Evolutionary conservation across 2,113 vertebrate species (phyloP).

Genomic region (Lonchura striata): DNA sequence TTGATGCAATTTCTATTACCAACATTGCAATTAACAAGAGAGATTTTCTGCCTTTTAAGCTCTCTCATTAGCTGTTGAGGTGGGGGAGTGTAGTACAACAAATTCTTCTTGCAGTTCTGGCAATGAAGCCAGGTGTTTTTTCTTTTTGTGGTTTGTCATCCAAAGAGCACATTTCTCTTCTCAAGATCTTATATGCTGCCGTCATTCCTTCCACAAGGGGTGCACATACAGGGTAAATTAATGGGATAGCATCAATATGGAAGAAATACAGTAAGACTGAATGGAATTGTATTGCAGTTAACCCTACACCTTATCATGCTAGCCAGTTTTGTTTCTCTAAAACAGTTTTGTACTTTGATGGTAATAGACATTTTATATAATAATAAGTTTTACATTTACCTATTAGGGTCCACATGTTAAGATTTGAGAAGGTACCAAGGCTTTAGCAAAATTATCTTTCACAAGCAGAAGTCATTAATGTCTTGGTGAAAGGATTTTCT

Average conservation of each 20-base stretch:
- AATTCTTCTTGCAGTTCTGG: neutral
- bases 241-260: neutral
- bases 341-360: neutral
- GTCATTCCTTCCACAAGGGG: neutral
- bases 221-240: neutral
- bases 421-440: slow-evolving; percentile 14
- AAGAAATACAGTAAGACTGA: slow-evolving; percentile 1
- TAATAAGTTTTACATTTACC: neutral
- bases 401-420: neutral
- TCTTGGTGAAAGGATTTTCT: slow-evolving; percentile 36
- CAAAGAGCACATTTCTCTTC: neutral
- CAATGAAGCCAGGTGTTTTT: neutral
- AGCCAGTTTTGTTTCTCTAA: slow-evolving; percentile 12
- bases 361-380: slow-evolving; percentile 11
- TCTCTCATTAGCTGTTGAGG: neutral
- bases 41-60: slow-evolving; percentile 29
- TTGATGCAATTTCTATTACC: neutral
- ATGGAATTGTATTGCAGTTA: neutral
- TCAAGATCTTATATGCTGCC: neutral
- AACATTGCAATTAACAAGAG: neutral
- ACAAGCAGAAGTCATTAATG: slow-evolving; percentile 50
- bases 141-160: neutral
- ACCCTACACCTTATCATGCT: neutral
- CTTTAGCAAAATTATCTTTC: slow-evolving; percentile 40
- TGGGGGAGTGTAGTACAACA: neutral